phyloP scores from a whole-genome alignment of 2,888 invertebrate genomes.

The Elgonia sp. region DNA sequence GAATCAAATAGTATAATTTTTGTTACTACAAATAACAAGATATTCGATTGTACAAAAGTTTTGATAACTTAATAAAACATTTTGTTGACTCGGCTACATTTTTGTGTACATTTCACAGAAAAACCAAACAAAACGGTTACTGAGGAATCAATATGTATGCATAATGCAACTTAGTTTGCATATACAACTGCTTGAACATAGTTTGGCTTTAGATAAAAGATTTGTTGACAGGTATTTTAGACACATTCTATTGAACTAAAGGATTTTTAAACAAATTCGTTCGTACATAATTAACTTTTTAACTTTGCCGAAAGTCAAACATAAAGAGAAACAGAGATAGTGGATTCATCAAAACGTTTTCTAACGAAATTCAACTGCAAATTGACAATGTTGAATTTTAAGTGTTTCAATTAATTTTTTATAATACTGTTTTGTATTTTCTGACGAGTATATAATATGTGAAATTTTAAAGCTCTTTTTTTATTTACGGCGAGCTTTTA shows the following conservation, averaged over 20 bases:
- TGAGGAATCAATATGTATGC: slow-evolving; percentile 70
- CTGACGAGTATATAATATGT: too few species aligned
- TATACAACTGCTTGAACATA: slow-evolving; percentile 60
- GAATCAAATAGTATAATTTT: slow-evolving; percentile 39
- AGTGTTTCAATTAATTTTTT: neutral
- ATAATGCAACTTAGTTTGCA: slow-evolving; percentile 66
- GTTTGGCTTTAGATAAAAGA: slow-evolving; percentile 55
- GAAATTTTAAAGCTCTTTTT: too few species aligned
- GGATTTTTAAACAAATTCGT: slow-evolving; percentile 24
- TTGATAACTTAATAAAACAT: slow-evolving; percentile 68
- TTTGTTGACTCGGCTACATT: slow-evolving; percentile 65
- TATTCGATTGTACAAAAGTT: slow-evolving; percentile 53
- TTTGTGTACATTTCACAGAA: slow-evolving; percentile 68
- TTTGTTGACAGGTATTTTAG: slow-evolving; percentile 50
- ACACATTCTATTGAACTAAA: slow-evolving; percentile 24
- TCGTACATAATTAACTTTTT: slow-evolving; percentile 8
- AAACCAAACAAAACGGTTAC: slow-evolving; percentile 68
- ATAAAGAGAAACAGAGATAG: neutral
- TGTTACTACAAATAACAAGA: slow-evolving; percentile 39
- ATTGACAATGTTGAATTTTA: neutral
- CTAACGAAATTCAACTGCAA: neutral
- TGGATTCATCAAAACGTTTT: neutral
- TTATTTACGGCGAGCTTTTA: too few species aligned
- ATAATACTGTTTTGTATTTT: neutral
- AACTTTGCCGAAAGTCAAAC: neutral